Evolutionary conservation across 2,888 invertebrate species (phyloP).

Genomic region (Drosophila maculinotata): DNA sequence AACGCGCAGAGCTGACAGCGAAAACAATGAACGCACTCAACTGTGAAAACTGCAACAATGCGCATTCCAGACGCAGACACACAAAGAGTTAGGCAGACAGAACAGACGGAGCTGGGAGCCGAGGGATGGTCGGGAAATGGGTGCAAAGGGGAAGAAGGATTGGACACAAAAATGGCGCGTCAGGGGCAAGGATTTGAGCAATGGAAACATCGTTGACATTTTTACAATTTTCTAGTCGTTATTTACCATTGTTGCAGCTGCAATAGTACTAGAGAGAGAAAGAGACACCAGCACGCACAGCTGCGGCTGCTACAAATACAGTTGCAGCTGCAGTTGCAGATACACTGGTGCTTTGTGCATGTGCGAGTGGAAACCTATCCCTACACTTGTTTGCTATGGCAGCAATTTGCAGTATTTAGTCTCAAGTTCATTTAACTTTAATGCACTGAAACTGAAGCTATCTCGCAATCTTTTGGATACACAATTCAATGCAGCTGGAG

Average conservation of each 20-base stretch:
- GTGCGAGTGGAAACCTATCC: slow-evolving; percentile 1
- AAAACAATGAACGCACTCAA: slow-evolving; percentile 75
- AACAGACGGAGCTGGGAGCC: slow-evolving; percentile 3
- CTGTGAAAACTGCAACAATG: slow-evolving; percentile 74
- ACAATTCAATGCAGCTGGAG: slow-evolving; percentile 12
- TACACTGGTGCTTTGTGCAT: slow-evolving; percentile 4
- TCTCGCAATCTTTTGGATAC: slow-evolving; percentile 26
- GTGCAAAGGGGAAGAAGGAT: background rate
- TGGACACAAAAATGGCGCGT: slow-evolving; percentile 53
- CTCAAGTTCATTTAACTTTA: slow-evolving; percentile 68
- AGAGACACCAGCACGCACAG: slow-evolving; percentile 3
- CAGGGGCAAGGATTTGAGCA: slow-evolving; percentile 63
- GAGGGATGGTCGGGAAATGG: background rate
- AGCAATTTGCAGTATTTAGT: slow-evolving; percentile 70
- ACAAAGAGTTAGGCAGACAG: slow-evolving; percentile 14
- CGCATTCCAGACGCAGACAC: slow-evolving; percentile 60
- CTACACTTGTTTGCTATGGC: slow-evolving; percentile 55
- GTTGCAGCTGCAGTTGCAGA: slow-evolving; percentile 17
- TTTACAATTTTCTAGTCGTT: slow-evolving; percentile 78
- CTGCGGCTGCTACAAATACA: slow-evolving; percentile 4
- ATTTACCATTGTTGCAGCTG: slow-evolving; percentile 73
- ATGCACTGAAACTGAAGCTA: slow-evolving; percentile 59
- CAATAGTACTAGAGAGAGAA: slow-evolving; percentile 38
- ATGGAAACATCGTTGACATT: slow-evolving; percentile 71
- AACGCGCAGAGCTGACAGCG: slow-evolving; percentile 72